A percentile compares a stretch with the other conserved stretches of the same genome.
phyloP scores from a whole-genome alignment of 2,888 invertebrate species.

The Drosophila cyrtoloma region DNA sequence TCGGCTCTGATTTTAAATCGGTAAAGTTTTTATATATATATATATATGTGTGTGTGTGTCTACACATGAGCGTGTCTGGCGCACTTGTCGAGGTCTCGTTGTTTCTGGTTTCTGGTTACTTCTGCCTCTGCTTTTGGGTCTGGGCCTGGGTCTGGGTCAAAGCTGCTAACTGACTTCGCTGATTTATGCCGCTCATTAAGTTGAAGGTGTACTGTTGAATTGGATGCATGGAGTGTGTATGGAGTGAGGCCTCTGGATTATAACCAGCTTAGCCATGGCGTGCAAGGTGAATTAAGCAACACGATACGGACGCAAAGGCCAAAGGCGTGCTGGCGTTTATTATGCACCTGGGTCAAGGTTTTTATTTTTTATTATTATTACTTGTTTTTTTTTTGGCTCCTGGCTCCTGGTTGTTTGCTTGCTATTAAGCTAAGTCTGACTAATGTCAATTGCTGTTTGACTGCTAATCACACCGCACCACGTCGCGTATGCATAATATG shows the following conservation, averaged over 20 bases:
- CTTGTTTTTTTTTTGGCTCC: background rate
- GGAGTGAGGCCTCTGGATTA: slow-evolving; percentile 24
- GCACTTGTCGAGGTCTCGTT: slow-evolving; percentile 23
- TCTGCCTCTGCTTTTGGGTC: background rate
- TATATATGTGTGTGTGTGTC: background rate
- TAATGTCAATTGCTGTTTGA: slow-evolving; percentile 41
- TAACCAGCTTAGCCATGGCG: slow-evolving; percentile 57
- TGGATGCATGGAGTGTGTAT: slow-evolving; percentile 13
- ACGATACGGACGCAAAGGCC: slow-evolving; percentile 50
- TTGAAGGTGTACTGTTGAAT: slow-evolving; percentile 40
- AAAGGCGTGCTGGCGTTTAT: slow-evolving; percentile 36
- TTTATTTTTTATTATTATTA: background rate
- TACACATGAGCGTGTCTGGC: slow-evolving; percentile 46
- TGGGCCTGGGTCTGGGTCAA: slow-evolving; percentile 20
- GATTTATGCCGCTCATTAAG: slow-evolving; percentile 78
- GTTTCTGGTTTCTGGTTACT: background rate
- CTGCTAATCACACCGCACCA: slow-evolving; percentile 41
- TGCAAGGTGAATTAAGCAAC: slow-evolving; percentile 59
- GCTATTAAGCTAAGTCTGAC: slow-evolving; percentile 41
- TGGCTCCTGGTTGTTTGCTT: slow-evolving; percentile 2
- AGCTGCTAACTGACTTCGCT: slow-evolving; percentile 44
- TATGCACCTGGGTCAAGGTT: slow-evolving; percentile 66
- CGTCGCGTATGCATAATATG: slow-evolving; percentile 71
- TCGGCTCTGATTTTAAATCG: background rate
- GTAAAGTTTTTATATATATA: background rate